Evolutionary conservation across 2,797 vertebrate genomes (phyloP).

Genomic region (Acanthiza pusilla): DNA sequence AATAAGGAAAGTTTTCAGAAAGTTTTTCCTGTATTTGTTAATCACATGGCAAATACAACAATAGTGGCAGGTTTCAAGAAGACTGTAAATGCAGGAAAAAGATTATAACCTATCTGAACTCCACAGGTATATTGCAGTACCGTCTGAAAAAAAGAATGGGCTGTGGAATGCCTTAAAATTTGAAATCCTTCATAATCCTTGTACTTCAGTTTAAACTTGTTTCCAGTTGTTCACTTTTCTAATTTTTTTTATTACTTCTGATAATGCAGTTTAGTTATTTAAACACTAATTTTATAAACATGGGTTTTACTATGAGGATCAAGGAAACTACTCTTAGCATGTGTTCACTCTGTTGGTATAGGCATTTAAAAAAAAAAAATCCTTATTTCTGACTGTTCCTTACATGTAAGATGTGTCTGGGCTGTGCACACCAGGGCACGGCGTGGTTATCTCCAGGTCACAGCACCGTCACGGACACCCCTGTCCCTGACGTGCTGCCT

Average conservation of each 20-base stretch:
- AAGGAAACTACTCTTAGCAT: not conserved
- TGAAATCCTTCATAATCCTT: not conserved
- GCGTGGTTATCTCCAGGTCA: not conserved
- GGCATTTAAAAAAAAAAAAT: not conserved
- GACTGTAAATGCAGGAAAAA: not conserved
- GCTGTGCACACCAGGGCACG: not conserved
- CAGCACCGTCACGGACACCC: rapidly evolving
- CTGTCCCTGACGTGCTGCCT: not conserved
- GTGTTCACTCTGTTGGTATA: not conserved
- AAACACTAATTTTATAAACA: not conserved
- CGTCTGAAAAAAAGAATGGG: not conserved
- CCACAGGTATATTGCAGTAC: not conserved
- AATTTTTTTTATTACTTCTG: not conserved
- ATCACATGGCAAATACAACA: not conserved
- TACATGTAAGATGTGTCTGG: rapidly evolving
- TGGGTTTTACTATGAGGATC: not conserved
- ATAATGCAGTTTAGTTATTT: not conserved
- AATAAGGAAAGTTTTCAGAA: not conserved
- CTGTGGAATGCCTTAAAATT: not conserved
- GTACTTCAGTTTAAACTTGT: not conserved
- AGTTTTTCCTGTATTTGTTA: not conserved
- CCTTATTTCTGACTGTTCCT: not conserved
- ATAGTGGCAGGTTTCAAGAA: not conserved
- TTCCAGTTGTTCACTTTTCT: not conserved
- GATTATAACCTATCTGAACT: not conserved